phyloP scores from a whole-genome alignment of 2,888 invertebrate genomes.

The Deilephila porcellus region DNA sequence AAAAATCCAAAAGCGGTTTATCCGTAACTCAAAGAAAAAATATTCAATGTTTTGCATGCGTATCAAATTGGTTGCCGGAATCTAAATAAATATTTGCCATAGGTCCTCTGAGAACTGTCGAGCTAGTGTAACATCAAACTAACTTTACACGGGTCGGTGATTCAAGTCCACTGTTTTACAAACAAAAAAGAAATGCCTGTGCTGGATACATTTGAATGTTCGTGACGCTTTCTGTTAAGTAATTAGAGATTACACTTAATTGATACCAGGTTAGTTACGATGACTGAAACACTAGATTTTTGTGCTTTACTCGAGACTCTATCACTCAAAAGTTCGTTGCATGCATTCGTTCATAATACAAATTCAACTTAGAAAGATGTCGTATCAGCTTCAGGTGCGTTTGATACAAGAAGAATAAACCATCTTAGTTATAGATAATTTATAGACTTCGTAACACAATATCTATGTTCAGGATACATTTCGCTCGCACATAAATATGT shows the following conservation, averaged over 20 bases:
- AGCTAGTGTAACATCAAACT: slow-evolving; percentile 31
- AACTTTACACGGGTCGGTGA: neutral
- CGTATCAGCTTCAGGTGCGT: no score
- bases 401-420: no score
- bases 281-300: no score
- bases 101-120: slow-evolving; percentile 26
- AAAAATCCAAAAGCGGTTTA: slow-evolving; percentile 16
- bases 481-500: neutral
- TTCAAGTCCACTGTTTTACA: neutral
- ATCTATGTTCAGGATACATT: neutral
- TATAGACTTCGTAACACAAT: no score
- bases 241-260: no score
- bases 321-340: no score
- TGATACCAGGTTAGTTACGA: no score
- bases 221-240: neutral
- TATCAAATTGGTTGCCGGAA: slow-evolving; percentile 29
- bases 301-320: no score
- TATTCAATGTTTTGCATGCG: slow-evolving; percentile 30
- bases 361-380: no score
- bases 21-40: slow-evolving; percentile 19
- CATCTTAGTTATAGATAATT: no score
- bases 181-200: neutral
- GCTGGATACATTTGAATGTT: neutral
- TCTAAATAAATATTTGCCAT: slow-evolving; percentile 37
- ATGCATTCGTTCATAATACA: no score